These are phyloP conservation scores for Acrocephalus scirpaceus DNA, from an alignment of 2,797 vertebrate species.

Conservation along the genomic window DNA sequence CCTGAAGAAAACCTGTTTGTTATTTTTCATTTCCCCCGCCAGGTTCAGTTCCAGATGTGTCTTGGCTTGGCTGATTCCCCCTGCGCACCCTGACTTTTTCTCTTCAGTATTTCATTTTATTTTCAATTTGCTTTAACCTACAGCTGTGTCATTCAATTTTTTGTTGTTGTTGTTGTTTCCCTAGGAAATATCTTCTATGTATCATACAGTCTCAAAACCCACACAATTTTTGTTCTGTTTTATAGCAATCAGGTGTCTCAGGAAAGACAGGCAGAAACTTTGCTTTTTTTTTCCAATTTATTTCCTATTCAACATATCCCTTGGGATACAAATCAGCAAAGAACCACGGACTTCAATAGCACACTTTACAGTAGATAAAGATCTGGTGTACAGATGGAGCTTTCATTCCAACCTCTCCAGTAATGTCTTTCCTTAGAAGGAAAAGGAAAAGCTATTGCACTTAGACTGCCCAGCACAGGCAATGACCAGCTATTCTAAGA, in stretches of 20 bases:
- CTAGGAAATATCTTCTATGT: neutral
- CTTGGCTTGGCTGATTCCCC: neutral
- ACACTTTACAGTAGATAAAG: neutral
- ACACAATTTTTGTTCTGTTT: neutral
- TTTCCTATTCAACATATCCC: neutral
- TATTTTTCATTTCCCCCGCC: neutral
- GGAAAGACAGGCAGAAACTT: neutral
- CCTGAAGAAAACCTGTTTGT: neutral
- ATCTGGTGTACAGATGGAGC: neutral
- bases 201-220: neutral
- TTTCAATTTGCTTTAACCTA: neutral
- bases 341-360: neutral
- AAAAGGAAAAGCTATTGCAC: neutral
- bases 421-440: neutral
- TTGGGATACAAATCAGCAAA: neutral
- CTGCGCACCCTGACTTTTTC: neutral
- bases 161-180: neutral
- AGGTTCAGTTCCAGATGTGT: neutral
- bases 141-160: neutral
- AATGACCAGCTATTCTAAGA: neutral
- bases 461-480: neutral
- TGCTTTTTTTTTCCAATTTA: neutral
- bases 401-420: neutral
- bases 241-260: neutral
- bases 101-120: neutral